Percentiles rank a stretch among this genome's conserved stretches.
phyloP scores from a whole-genome alignment of 92 coral and sea anemone genomes.

The Metridium senile region DNA sequence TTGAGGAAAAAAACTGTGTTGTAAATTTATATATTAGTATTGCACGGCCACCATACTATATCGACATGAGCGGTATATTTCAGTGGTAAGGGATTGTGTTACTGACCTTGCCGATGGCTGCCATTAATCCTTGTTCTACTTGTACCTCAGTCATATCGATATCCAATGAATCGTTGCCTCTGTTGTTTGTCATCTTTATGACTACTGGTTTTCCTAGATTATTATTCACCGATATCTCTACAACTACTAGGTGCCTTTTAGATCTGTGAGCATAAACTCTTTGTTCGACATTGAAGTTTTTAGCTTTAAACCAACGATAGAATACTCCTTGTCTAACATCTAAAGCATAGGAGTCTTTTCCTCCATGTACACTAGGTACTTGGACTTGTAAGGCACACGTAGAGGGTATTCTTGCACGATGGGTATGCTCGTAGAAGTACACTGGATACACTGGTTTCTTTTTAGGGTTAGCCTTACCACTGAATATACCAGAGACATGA shows the following conservation, averaged over 20 bases:
- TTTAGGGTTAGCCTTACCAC: conserved; percentile 69
- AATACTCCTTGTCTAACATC: conserved; percentile 74
- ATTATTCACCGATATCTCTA: conserved; percentile 67
- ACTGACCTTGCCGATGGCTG: conserved; percentile 70
- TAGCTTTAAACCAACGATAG: conserved; percentile 72
- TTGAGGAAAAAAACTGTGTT: too few species aligned
- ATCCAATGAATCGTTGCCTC: conserved; percentile 66
- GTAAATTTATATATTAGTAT: too few species aligned
- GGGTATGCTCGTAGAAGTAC: conserved; percentile 66
- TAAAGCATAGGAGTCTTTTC: conserved; percentile 56
- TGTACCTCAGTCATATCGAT: conserved; percentile 52
- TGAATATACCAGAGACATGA: conserved; percentile 74
- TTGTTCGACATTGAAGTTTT: conserved; percentile 52
- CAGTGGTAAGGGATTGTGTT: background rate
- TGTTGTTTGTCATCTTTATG: conserved; percentile 36
- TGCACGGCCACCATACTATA: too few species aligned
- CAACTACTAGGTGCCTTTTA: conserved; percentile 63
- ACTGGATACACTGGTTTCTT: conserved; percentile 68
- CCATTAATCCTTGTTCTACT: conserved; percentile 52
- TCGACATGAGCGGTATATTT: too few species aligned
- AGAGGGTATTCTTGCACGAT: conserved; percentile 78
- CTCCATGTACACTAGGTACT: conserved; percentile 52
- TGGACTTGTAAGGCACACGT: conserved; percentile 59
- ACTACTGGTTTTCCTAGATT: conserved; percentile 35
- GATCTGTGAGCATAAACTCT: conserved; percentile 82